These are phyloP conservation scores for Andrena flavipes DNA, from an alignment of 2,888 invertebrate species.

Conservation along the genomic window DNA sequence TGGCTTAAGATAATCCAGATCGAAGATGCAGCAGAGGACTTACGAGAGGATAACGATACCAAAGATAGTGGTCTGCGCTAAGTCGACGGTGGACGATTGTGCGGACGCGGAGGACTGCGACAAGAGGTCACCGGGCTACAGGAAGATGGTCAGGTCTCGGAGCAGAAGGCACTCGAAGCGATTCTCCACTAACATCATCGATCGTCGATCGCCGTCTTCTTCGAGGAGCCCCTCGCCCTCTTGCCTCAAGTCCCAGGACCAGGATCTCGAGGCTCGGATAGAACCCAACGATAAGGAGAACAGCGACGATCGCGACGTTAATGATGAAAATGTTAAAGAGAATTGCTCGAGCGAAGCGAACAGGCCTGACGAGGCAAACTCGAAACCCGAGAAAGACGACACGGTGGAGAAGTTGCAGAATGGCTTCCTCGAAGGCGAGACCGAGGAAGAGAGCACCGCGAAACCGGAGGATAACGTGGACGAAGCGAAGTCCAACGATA, in stretches of 20 bases:
- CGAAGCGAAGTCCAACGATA: background rate
- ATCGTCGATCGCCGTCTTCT: constrained; percentile 78
- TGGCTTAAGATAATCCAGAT: background rate
- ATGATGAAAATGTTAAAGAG: background rate
- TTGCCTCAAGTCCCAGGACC: background rate
- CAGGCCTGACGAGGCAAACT: background rate
- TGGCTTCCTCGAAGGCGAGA: background rate
- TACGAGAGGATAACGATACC: constrained; percentile 79
- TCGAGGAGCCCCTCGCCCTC: constrained; percentile 81
- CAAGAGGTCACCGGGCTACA: constrained; percentile 55
- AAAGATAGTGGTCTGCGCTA: constrained; percentile 79
- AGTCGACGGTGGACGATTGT: constrained; percentile 60
- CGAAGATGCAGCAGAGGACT: constrained; percentile 74
- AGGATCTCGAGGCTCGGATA: background rate
- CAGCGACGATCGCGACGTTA: background rate
- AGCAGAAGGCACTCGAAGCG: constrained; percentile 72
- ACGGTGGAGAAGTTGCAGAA: background rate
- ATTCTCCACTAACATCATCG: constrained; percentile 63
- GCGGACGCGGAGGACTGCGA: constrained; percentile 47
- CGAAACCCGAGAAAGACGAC: background rate
- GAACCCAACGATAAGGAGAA: background rate
- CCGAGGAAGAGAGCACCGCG: background rate
- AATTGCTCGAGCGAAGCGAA: background rate
- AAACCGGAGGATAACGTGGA: background rate
- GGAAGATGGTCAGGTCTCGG: constrained; percentile 71